Evolutionary conservation across 2,797 vertebrate species (phyloP).

Genomic region (Glyptemys insculpta): DNA sequence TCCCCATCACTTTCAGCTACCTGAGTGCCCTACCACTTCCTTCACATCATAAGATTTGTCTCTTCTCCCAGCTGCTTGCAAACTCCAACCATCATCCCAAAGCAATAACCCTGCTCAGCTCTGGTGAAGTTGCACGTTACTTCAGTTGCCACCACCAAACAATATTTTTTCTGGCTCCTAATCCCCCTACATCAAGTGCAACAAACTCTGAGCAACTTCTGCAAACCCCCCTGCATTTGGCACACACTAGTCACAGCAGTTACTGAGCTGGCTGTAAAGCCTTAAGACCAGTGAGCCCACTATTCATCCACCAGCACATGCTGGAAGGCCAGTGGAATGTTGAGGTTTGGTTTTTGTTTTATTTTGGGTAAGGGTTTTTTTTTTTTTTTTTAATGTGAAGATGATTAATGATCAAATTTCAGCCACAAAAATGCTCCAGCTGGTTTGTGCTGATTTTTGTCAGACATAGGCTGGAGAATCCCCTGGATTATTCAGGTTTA

Average conservation of each 20-base stretch:
- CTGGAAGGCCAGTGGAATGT: background rate
- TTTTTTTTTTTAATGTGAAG: slow-evolving; percentile 20
- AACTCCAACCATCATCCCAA: background rate
- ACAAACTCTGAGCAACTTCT: background rate
- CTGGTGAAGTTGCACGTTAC: background rate
- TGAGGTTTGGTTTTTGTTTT: background rate
- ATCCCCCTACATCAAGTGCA: background rate
- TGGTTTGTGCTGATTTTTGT: slow-evolving; percentile 62
- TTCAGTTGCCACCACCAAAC: background rate
- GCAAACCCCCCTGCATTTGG: fast-evolving
- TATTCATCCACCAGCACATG: background rate
- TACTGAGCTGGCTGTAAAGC: background rate
- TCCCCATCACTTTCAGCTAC: too few species aligned
- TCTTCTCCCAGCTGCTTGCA: too few species aligned
- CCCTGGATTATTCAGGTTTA: slow-evolving; percentile 56
- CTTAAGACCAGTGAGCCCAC: background rate
- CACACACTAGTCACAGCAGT: background rate
- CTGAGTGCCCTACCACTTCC: too few species aligned
- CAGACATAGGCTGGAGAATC: slow-evolving; percentile 38
- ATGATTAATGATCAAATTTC: slow-evolving; percentile 54
- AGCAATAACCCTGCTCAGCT: background rate
- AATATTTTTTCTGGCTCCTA: background rate
- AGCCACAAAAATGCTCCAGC: slow-evolving; percentile 27
- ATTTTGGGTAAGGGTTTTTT: background rate
- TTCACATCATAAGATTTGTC: too few species aligned